A percentile compares a stretch with the other conserved stretches of the same genome.
phyloP scores from a whole-genome alignment of 23 tunicate species.

The Aplidium turbinatum region DNA sequence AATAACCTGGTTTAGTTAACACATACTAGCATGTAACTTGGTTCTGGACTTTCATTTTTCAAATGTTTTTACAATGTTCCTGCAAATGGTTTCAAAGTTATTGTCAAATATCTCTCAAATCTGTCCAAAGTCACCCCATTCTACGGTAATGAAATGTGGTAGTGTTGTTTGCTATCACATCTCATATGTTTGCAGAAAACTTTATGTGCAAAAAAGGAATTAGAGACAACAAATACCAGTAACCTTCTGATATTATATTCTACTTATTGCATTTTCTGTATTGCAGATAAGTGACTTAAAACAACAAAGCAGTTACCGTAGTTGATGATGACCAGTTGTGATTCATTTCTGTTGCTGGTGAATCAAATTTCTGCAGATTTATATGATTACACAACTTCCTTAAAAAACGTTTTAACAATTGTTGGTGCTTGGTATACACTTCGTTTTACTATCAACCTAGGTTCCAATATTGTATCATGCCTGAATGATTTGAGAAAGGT shows the following conservation, averaged over 20 bases:
- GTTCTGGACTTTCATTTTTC: not conserved
- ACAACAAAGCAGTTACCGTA: no score
- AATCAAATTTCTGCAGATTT: constrained; percentile 41
- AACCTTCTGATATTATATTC: no score
- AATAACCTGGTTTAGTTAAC: not conserved
- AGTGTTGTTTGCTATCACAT: no score
- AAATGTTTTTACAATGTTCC: not conserved
- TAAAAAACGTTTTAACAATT: constrained; percentile 38
- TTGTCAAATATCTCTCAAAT: not conserved
- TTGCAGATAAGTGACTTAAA: no score
- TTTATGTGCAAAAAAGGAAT: no score
- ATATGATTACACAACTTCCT: not conserved
- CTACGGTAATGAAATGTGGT: no score
- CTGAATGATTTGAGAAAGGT: not conserved
- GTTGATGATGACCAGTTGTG: constrained; percentile 30
- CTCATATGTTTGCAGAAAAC: no score
- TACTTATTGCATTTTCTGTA: no score
- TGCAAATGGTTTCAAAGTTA: not conserved
- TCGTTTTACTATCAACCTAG: constrained; percentile 31
- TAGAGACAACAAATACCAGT: no score
- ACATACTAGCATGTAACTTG: not conserved
- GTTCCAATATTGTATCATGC: constrained; percentile 11
- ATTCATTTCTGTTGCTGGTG: constrained; percentile 61
- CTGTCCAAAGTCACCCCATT: not conserved
- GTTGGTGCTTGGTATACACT: constrained; percentile 91